Base-by-base conservation (phyloP, 1,140 invertebrate species). In the Aphaenogaster rudis region DNA sequence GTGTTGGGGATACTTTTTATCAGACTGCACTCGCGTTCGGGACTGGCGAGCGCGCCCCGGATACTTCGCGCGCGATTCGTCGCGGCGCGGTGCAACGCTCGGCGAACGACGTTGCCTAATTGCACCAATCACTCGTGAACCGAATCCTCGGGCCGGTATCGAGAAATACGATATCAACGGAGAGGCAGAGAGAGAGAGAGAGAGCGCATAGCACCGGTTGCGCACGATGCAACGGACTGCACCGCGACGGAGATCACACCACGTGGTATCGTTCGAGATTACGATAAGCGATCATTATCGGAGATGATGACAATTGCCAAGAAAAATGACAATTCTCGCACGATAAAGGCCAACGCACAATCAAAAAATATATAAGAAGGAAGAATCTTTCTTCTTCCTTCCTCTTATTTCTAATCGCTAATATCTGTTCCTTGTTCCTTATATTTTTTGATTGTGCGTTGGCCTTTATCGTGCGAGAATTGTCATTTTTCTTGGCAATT, bases 211-310 rank as follows among this genome's bases (percentile, higher is more conserved):
- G 5, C 54, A 45, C 2, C 33, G 28, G 28, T n/a, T n/a, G 67
- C 15, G 52, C 54, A 17, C 76, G 48, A 78, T 74, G 57, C 67
- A 45, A 52, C 50, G 59, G 59, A 82, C 77, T 61, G 85, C 78
- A 89, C 78, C 69, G 11, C 21, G 89, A 77, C 63, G 42, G 66
- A 36, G 86, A 86, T 86, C 82, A 74, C 69, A 80, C 76, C 79
- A 45, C 78, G 84, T 45, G 88, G 69, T 89, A 87, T 57, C 88
- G 80, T 42, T 74, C 74, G 86, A 84, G 48, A 67, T 67, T 77
- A 76, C 86, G 89, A 90, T 90, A 84, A 89, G 72, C 79, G 77
- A 36, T 61, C 45, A 50, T 74, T 81, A 54, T 39, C 82, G 45
- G 7, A 45, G 28, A 28, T 28, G 28, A 28, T 28, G 28, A 28